Conservation (phyloP, 2,113 vertebrate species). For the Campylorhamphus procurvoides region DNA sequence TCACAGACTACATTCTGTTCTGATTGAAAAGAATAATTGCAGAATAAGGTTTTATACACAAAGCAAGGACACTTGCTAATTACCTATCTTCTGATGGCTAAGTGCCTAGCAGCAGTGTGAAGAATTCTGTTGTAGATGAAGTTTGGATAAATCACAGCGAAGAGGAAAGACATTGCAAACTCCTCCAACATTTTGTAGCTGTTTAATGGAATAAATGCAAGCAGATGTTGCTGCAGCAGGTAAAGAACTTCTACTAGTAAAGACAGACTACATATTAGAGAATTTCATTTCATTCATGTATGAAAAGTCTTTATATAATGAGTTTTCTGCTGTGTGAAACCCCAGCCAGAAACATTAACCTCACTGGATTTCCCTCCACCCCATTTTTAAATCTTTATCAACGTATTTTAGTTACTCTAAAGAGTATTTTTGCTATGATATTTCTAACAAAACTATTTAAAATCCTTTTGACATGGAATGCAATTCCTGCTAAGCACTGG, state of each 20-base stretch:
- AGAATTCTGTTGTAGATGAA: background rate
- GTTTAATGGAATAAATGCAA: background rate
- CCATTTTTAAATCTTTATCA: background rate
- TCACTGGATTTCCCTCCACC: accelerated
- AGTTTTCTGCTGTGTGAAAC: background rate
- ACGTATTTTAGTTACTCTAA: background rate
- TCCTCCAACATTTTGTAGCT: background rate
- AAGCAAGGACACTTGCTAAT: background rate
- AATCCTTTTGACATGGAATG: background rate
- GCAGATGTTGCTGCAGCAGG: background rate
- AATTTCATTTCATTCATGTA: background rate
- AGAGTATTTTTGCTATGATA: background rate
- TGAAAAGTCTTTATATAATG: background rate
- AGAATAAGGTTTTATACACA: background rate
- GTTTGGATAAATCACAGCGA: background rate
- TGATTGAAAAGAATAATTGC: background rate
- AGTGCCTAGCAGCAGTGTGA: background rate
- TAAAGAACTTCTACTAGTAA: background rate
- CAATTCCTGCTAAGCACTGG: background rate
- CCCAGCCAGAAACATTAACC: background rate
- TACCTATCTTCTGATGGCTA: background rate
- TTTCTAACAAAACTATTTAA: background rate
- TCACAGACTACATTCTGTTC: background rate
- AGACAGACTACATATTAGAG: background rate
- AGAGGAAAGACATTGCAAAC: background rate